A percentile compares a stretch with the other conserved stretches of the same genome.
phyloP scores from a whole-genome alignment of 92 coral and sea anemone genomes.

The Heteractis magnifica region DNA sequence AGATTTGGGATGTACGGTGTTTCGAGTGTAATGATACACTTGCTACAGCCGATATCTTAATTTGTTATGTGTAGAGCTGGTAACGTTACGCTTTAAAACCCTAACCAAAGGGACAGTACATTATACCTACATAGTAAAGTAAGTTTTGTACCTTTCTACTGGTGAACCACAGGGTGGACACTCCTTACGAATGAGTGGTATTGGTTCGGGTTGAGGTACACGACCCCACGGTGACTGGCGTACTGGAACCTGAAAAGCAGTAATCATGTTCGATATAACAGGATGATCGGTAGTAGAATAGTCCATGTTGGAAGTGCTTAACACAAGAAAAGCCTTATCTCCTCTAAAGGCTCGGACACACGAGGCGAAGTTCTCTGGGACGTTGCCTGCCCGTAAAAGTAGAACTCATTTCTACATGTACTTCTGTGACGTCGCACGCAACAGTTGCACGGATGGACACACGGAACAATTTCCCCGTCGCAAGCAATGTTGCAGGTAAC shows the following conservation, averaged over 20 bases:
- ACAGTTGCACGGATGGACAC: too few species aligned
- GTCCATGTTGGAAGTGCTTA: too few species aligned
- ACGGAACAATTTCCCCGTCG: too few species aligned
- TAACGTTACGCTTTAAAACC: neutral
- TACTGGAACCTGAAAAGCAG: constrained; percentile 27
- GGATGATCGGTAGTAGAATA: neutral
- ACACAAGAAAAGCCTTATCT: too few species aligned
- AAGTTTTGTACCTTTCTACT: constrained; percentile 45
- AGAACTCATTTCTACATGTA: neutral
- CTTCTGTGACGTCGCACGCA: too few species aligned
- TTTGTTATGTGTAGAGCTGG: too few species aligned
- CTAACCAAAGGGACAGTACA: neutral
- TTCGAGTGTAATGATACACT: too few species aligned
- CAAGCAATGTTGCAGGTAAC: too few species aligned
- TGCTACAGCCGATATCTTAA: too few species aligned
- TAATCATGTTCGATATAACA: neutral
- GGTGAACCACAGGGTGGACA: constrained; percentile 72
- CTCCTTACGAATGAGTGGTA: constrained; percentile 29
- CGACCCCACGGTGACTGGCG: constrained; percentile 31
- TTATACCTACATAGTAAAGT: neutral
- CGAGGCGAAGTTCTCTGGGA: too few species aligned
- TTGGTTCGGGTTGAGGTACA: constrained; percentile 21
- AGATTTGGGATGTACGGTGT: too few species aligned
- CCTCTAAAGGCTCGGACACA: neutral
- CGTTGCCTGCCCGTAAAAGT: too few species aligned